These are phyloP conservation scores for Tigriopus californicus DNA, from an alignment of 2,888 invertebrate genomes.

Conservation along the genomic window DNA sequence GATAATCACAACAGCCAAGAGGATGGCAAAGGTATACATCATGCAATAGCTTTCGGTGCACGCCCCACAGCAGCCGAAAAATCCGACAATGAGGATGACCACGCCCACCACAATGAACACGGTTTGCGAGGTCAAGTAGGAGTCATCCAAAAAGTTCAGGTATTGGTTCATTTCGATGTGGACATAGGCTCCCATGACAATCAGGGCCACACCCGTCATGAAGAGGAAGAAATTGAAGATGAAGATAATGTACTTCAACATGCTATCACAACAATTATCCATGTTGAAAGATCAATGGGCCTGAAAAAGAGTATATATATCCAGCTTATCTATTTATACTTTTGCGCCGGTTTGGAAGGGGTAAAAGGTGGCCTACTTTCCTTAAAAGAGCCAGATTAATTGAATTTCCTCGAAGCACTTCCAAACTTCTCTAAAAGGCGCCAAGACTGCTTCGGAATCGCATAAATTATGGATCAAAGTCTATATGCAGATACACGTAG, in stretches of 20 bases:
- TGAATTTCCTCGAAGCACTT: too few species aligned
- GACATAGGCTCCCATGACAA: constrained; percentile 9
- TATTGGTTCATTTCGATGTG: not conserved
- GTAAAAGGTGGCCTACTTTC: too few species aligned
- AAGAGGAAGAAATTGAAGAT: constrained; percentile 5
- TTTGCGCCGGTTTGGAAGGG: too few species aligned
- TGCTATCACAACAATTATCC: constrained; percentile 6
- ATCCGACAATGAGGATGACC: constrained; percentile 4
- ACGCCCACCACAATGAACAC: constrained; percentile 5
- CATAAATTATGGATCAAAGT: too few species aligned
- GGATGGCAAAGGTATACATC: constrained; percentile 7
- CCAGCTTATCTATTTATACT: too few species aligned
- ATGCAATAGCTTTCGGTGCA: constrained; percentile 11
- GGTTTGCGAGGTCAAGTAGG: constrained; percentile 1
- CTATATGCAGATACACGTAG: too few species aligned
- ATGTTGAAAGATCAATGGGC: too few species aligned
- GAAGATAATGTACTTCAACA: constrained; percentile 10
- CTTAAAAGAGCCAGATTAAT: too few species aligned
- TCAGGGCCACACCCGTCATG: not conserved
- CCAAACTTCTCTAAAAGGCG: too few species aligned
- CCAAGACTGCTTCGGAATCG: too few species aligned
- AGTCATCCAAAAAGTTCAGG: constrained; percentile 6
- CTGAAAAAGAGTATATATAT: too few species aligned
- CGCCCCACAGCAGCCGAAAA: constrained; percentile 13
- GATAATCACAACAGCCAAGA: constrained; percentile 1